phyloP scores from a whole-genome alignment of 2,113 vertebrate genomes.

The Otolemur garnettii region DNA sequence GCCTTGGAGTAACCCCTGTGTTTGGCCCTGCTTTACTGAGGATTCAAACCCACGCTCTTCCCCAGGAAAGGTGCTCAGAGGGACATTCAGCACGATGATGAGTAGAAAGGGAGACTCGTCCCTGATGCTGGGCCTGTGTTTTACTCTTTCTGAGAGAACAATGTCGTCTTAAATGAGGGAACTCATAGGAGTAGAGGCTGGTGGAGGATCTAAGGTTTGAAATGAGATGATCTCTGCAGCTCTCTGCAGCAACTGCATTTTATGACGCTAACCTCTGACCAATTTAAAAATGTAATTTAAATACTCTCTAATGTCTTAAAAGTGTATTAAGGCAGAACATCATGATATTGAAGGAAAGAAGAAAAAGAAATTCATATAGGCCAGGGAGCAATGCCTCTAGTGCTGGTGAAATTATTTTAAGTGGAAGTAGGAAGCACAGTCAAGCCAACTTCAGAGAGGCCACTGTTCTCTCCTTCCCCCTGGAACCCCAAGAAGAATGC shows the following conservation, averaged over 20 bases:
- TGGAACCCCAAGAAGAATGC: neutral
- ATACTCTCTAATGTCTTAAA: neutral
- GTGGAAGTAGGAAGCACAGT: neutral
- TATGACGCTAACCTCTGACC: constrained; percentile 50
- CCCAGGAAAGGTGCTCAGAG: neutral
- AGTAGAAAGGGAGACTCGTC: neutral
- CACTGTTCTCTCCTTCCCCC: neutral
- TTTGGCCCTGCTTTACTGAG: neutral
- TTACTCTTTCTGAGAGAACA: neutral
- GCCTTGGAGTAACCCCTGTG: neutral
- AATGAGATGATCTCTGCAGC: neutral
- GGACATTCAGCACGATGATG: neutral
- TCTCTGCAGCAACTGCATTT: neutral
- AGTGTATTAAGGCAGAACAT: neutral
- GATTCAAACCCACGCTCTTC: neutral
- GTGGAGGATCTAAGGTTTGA: neutral
- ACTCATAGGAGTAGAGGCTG: neutral
- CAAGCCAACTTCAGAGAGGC: neutral
- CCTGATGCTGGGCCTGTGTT: neutral
- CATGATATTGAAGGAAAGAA: neutral
- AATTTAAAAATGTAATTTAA: constrained; percentile 60
- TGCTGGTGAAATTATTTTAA: neutral
- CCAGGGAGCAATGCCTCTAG: neutral
- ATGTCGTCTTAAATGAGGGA: neutral
- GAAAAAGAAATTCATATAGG: neutral